Base-by-base conservation (phyloP, 2,888 invertebrate species). In the Salpingus planirostris region DNA sequence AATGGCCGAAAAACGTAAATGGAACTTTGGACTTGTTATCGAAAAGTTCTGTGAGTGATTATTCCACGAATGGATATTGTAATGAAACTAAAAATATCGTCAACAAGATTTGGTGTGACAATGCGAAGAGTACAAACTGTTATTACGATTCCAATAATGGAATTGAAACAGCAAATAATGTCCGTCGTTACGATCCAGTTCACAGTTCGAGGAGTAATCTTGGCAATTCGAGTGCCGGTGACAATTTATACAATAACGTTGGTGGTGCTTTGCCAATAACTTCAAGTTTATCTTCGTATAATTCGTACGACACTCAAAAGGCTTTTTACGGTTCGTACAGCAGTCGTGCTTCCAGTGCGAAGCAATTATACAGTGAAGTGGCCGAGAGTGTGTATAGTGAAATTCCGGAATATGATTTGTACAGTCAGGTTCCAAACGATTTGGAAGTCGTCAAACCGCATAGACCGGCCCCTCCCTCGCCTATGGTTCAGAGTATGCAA, bases 21-120 rank as follows among this genome's bases (percentile, higher is more conserved):
- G 59, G 48, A 15, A 39, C 29, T 11, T 46, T n/a, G n/a, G n/a
- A n/a, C n/a, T n/a, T n/a, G n/a, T n/a, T n/a, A n/a, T n/a, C n/a
- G n/a, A n/a, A n/a, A n/a, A n/a, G n/a, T n/a, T n/a, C n/a, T n/a
- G n/a, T n/a, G n/a, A n/a, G n/a, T n/a, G n/a, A n/a, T n/a, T n/a
- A n/a, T n/a, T n/a, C n/a, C n/a, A n/a, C n/a, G n/a, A n/a, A n/a
- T n/a, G n/a, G n/a, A 42, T 26, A 13, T 12, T 30, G 40, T 43
- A 47, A 52, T 21, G 58, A 57, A 36, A 69, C 69, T 0, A 59
- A 60, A 22, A 54, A 58, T 12, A 54, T 69, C 11, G 53, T 70
- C 7, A 68, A 69, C 52, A 61, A 64, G 44, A 71, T 71, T 27
- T 72, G 72, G 71, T 65, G 66, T 30, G 71, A 71, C 10, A 48